Base-by-base conservation (phyloP, 2,888 invertebrate species). In the Vanessa cardui region DNA sequence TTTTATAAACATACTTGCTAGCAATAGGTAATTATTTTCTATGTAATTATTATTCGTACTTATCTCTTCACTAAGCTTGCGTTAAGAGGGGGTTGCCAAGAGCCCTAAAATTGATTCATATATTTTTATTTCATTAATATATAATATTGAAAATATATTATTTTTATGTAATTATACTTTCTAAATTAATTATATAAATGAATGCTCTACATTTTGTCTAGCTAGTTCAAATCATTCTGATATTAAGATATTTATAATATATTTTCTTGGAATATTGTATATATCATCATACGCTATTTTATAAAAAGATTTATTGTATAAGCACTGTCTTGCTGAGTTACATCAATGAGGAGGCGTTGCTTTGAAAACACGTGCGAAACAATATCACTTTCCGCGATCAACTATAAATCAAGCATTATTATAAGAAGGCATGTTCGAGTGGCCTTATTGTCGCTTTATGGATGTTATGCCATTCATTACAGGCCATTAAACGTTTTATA, bases 401-500 rank as follows among this genome's bases (percentile, higher is more conserved):
- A 72, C 87, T 83, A 92, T 92, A 92, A 92, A 92, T 92, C 92
- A 92, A 80, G 80, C 80, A 84, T 87, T 90, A 89, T 87, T 88
- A 90, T 89, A 90, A 88, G 89, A 85, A 88, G 86, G 86, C 88
- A 83, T 84, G 84, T 90, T 91, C 88, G 89, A 91, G 92, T 89
- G 86, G 84, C 85, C 81, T 83, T 86, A 90, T 92, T 92, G 92
- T 92, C 83, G 84, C 84, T 89, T 92, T 91, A 92, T 92, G 86
- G 92, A 90, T 92, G 92, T 92, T 91, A 91, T 89, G 83, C 89
- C 86, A 90, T 92, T 91, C 92, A 92, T 92, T 92, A 91, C 92
- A 90, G 82, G 87, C 91, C 92, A 92, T 92, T 92, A 90, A 92
- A 89, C 86, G 88, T 85, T 90, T 91, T 92, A 92, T 92, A 87